phyloP scores from a whole-genome alignment of 1,140 invertebrate species.

The Ladona fulva region DNA sequence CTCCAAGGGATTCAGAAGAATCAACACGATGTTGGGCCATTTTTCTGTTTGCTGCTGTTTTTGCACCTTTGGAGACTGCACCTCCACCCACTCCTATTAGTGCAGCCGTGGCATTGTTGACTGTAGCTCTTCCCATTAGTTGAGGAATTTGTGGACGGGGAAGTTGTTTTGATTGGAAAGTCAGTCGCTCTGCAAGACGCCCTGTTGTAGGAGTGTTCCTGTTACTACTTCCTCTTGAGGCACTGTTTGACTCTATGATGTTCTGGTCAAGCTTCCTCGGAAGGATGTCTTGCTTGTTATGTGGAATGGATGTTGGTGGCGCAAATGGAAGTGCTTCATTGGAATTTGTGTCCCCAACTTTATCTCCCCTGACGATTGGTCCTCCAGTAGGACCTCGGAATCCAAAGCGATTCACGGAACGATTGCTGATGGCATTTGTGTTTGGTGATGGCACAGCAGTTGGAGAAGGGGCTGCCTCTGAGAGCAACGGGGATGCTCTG shows the following conservation, averaged over 20 bases:
- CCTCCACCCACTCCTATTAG: conserved; percentile 18
- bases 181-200: neutral
- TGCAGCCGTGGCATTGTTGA: conserved; percentile 27
- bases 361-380: neutral
- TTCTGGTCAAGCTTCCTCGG: neutral
- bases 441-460: neutral
- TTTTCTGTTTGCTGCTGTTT: conserved; percentile 54
- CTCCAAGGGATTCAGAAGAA: conserved; percentile 26
- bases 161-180: conserved; percentile 11
- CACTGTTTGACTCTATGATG: neutral
- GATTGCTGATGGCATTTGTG: neutral
- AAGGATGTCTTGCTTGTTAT: neutral
- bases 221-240: neutral
- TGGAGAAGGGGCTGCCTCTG: neutral
- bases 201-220: neutral
- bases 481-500: neutral
- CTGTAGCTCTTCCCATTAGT: conserved; percentile 21
- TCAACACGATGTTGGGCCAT: conserved; percentile 33
- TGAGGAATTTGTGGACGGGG: conserved; percentile 14
- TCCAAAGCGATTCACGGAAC: neutral
- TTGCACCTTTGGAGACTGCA: conserved; percentile 40
- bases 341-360: neutral
- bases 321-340: conserved; percentile 4
- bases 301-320: neutral
- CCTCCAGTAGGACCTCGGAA: neutral